Percentiles rank a stretch among this genome's conserved stretches.
Evolutionary conservation across 2,888 invertebrate genomes (phyloP).

Genomic region (Pocota personata): DNA sequence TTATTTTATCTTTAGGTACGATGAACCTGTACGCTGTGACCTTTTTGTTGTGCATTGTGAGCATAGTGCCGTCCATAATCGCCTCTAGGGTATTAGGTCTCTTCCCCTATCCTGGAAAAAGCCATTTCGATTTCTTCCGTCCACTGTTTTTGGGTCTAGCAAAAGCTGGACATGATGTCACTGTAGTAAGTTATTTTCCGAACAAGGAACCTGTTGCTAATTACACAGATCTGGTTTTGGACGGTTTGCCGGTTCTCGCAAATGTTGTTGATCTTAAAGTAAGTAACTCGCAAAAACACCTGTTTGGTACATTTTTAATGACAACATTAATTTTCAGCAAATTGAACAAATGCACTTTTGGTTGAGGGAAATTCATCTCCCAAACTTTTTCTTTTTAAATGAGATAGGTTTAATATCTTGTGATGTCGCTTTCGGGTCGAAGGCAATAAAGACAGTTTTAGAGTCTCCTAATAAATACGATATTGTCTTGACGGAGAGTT

Average conservation of each 20-base stretch:
- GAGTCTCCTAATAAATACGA: conserved; percentile 84
- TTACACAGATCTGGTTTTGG: conserved; percentile 78
- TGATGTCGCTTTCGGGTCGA: conserved; percentile 77
- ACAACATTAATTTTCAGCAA: conserved; percentile 5
- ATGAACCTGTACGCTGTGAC: conserved; percentile 7
- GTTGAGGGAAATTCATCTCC: conserved; percentile 72
- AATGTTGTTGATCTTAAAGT: conserved; percentile 78
- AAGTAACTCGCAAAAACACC: conserved; percentile 14
- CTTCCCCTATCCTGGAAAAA: conserved; percentile 81
- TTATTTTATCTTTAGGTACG: neutral
- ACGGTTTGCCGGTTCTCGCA: conserved; percentile 76
- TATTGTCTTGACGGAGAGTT: conserved; percentile 87
- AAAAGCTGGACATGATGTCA: conserved; percentile 82
- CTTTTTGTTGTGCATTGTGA: neutral
- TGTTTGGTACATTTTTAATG: neutral
- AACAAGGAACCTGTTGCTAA: conserved; percentile 77
- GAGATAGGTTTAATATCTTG: conserved; percentile 77
- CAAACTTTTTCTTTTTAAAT: conserved; percentile 77
- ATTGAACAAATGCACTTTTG: conserved; percentile 42
- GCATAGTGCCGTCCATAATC: neutral
- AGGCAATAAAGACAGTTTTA: conserved; percentile 75
- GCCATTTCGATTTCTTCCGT: conserved; percentile 82
- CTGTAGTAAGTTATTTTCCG: conserved; percentile 82
- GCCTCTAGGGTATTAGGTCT: conserved; percentile 78
- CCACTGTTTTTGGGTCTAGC: conserved; percentile 81